Evolutionary conservation across 2,888 invertebrate species (phyloP), one percentile per base, ranked within the genome.

Genomic region (Metellina segmentata): DNA sequence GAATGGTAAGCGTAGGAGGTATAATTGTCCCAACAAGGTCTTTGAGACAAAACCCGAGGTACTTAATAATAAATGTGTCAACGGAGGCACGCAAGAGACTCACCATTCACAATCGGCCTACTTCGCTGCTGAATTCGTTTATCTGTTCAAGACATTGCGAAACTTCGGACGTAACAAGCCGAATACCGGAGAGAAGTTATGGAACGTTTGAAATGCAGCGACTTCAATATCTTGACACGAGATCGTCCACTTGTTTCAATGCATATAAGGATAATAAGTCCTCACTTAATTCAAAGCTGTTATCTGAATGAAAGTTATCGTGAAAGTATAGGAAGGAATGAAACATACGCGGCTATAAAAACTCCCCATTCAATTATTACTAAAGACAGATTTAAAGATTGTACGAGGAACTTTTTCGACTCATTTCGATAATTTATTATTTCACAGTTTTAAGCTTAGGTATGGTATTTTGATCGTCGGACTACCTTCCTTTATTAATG

Each of bases 61-160:
- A 86, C 85, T 82, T 86, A 85, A 77, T 86, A 90, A 86, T 90
- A 90, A 90, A 81, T 90, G 90, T 90, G 90, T 90, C 78, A 86
- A 70, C 81, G 34, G 7, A 49, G 48, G 81, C 81, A 82, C 81
- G 81, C 81, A 19, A 82, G 19, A 49, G 48, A 70, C 71, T 82
- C 70, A 34, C 81, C 79, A 86, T 86, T 79, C 70, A 82, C 70
- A 51, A 19, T 51, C 70, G 81, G 48, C 81, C 75, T 61, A 75
- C 71, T 75, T 89, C 53, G 85, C 48, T 16, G 70, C 81, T 85
- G 16, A 48, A 61, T 78, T 48, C 71, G 8, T 81, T 81, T 81
- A 53, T 72, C 16, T 61, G 49, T 69, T 61, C 70, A n/a, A 72
- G 16, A 7, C 49, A 19, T 89, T 81, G 75, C 88, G 81, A 61